Conservation (phyloP, 2,113 vertebrate genomes). For the Pipra filicauda region DNA sequence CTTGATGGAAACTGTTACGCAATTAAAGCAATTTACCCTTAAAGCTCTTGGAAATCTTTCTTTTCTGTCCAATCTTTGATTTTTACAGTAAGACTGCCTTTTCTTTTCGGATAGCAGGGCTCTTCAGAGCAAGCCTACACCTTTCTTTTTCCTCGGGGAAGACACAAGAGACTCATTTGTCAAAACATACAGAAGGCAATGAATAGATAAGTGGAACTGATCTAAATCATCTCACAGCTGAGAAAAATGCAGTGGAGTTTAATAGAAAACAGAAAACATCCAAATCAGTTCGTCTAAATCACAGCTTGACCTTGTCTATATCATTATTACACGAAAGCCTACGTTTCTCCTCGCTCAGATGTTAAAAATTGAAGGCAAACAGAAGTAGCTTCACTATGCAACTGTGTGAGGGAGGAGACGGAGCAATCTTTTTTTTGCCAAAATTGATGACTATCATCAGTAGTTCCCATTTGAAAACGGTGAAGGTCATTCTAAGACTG, state of each 20-base stretch:
- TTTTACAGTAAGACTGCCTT: not conserved
- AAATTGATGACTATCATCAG: not conserved
- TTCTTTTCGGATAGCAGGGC: not conserved
- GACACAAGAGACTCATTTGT: not conserved
- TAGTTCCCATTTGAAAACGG: not conserved
- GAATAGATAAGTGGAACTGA: not conserved
- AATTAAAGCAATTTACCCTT: not conserved
- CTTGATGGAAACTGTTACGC: not conserved
- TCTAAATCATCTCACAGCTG: not conserved
- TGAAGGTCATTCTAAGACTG: not conserved
- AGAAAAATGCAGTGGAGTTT: not conserved
- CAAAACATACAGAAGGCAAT: slow-evolving; percentile 8
- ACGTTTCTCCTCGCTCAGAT: not conserved
- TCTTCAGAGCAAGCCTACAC: not conserved
- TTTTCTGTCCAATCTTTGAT: not conserved
- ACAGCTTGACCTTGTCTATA: not conserved
- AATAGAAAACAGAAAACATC: slow-evolving; percentile 1
- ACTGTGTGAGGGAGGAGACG: not conserved
- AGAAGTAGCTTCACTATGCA: not conserved
- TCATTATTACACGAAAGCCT: not conserved
- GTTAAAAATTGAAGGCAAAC: not conserved
- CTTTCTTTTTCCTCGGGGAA: not conserved
- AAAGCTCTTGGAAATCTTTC: not conserved
- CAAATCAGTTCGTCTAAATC: not conserved
- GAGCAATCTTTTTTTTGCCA: not conserved